Evolutionary conservation across 2,113 vertebrate genomes (phyloP).

Genomic region (Chionomys nivalis): DNA sequence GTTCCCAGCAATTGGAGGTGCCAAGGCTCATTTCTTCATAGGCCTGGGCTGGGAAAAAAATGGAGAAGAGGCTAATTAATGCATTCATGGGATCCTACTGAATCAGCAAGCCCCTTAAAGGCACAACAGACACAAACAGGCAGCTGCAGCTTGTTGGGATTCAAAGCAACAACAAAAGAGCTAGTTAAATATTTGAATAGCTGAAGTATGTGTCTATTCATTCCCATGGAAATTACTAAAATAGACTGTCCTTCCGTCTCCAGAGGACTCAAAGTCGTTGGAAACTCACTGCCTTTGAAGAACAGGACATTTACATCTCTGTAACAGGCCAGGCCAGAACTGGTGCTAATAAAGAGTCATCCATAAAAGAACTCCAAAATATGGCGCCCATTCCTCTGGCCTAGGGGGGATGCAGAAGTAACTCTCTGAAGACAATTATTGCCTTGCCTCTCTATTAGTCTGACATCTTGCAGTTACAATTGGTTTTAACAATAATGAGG

Average conservation of each 20-base stretch:
- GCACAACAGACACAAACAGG: constrained; percentile 80
- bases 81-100: constrained; percentile 77
- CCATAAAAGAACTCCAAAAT: constrained; percentile 43
- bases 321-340: constrained; percentile 59
- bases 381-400: constrained; percentile 1
- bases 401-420: constrained; percentile 33
- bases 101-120: constrained; percentile 79
- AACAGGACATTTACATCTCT: constrained; percentile 63
- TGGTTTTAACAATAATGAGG: constrained; percentile 31
- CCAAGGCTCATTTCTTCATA: constrained; percentile 72
- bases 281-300: constrained; percentile 70
- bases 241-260: constrained; percentile 74
- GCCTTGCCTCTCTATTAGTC: neutral
- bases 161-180: constrained; percentile 82
- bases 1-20: constrained; percentile 67
- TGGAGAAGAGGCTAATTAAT: constrained; percentile 78
- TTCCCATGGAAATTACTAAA: constrained; percentile 82
- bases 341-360: constrained; percentile 64
- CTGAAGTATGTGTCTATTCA: constrained; percentile 79
- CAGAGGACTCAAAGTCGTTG: constrained; percentile 75
- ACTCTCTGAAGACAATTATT: neutral
- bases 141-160: constrained; percentile 82
- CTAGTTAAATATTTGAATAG: constrained; percentile 84
- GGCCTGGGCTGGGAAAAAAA: constrained; percentile 64
- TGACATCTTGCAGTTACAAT: constrained; percentile 32